These are phyloP conservation scores for Amphipoea lucens DNA, from an alignment of 2,888 invertebrate genomes.

Conservation along the genomic window DNA sequence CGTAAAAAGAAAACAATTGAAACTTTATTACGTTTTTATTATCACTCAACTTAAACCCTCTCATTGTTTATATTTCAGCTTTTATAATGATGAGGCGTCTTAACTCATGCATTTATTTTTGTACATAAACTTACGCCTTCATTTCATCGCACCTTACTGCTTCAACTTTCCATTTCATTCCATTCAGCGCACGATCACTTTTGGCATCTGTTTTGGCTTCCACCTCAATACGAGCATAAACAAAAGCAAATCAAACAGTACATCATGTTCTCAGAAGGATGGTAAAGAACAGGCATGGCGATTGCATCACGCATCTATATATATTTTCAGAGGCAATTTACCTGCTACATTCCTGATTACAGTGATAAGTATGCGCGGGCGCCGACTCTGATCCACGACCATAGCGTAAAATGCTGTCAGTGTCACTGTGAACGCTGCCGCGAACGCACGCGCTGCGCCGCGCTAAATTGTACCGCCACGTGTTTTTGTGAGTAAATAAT, in stretches of 20 bases:
- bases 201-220: slow-evolving; percentile 62
- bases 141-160: slow-evolving; percentile 19
- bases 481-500: slow-evolving; percentile 86
- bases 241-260: slow-evolving; percentile 66
- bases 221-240: slow-evolving; percentile 61
- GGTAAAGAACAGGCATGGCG: slow-evolving; percentile 68
- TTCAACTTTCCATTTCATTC: slow-evolving; percentile 63
- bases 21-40: slow-evolving; percentile 43
- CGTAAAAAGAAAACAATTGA: slow-evolving; percentile 55
- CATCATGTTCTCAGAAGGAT: slow-evolving; percentile 71
- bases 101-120: slow-evolving; percentile 24
- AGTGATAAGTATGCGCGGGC: slow-evolving; percentile 79
- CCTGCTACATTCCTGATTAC: slow-evolving; percentile 77
- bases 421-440: slow-evolving; percentile 77
- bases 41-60: slow-evolving; percentile 13
- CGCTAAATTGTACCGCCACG: slow-evolving; percentile 72
- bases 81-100: slow-evolving; percentile 26
- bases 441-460: slow-evolving; percentile 75
- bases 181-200: slow-evolving; percentile 49
- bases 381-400: slow-evolving; percentile 70
- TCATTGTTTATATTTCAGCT: slow-evolving; percentile 34
- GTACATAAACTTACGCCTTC: slow-evolving; percentile 16
- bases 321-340: slow-evolving; percentile 84
- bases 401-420: slow-evolving; percentile 70
- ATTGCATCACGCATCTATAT: slow-evolving; percentile 77